Conservation (phyloP, 2,888 invertebrate species). For the Epistrophella euchroma region DNA sequence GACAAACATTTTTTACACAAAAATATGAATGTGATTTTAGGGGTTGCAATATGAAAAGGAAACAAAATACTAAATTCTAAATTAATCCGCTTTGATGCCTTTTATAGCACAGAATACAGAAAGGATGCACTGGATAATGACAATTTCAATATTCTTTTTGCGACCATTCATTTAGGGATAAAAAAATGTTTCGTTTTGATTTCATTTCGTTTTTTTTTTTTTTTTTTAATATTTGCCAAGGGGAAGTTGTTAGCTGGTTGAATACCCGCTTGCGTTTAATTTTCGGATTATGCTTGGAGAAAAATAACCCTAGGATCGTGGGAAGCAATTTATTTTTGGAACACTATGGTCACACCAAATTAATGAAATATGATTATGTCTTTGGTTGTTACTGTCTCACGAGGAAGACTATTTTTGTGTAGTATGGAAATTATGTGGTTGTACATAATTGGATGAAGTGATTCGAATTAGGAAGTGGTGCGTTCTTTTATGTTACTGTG, state of each 20-base stretch:
- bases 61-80: constrained; percentile 37
- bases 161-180: constrained; percentile 39
- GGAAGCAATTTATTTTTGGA: constrained; percentile 42
- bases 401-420: neutral
- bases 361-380: constrained; percentile 22
- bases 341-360: constrained; percentile 29
- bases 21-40: constrained; percentile 14
- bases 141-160: constrained; percentile 61
- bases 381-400: neutral
- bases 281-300: constrained; percentile 58
- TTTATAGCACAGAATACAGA: constrained; percentile 32
- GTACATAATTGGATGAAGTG: constrained; percentile 10
- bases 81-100: constrained; percentile 63
- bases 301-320: constrained; percentile 50
- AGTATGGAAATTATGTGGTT: constrained; percentile 7
- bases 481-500: too few relatives aligned
- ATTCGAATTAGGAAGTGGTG: too few relatives aligned
- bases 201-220: constrained; percentile 27
- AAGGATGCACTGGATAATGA: constrained; percentile 58
- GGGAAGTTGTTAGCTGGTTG: constrained; percentile 28
- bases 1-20: constrained; percentile 11
- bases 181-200: constrained; percentile 18
- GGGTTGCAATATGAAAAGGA: constrained; percentile 26
- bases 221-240: neutral
- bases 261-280: constrained; percentile 66